Percentiles rank a stretch among this genome's conserved stretches.
phyloP scores from a whole-genome alignment of 2,888 invertebrate species.

The Cactoblastis cactorum region DNA sequence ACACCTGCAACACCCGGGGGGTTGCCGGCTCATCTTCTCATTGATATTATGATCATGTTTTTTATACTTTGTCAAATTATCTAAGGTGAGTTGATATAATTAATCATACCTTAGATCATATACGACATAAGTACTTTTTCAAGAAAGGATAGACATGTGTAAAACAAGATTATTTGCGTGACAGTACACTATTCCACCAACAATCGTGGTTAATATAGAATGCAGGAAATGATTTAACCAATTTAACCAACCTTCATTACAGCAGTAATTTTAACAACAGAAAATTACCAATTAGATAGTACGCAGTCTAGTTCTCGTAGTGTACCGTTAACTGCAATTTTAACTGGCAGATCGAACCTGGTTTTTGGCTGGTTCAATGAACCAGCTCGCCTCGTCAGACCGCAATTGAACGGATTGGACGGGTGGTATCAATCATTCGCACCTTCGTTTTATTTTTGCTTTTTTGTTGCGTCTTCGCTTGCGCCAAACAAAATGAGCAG shows the following conservation, averaged over 20 bases:
- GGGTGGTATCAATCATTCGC: conserved; percentile 11
- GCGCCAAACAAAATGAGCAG: too few relatives aligned
- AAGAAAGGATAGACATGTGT: too few relatives aligned
- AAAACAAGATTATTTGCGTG: too few relatives aligned
- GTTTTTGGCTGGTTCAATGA: conserved; percentile 53
- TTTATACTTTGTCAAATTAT: too few relatives aligned
- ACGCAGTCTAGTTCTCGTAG: conserved; percentile 42
- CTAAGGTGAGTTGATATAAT: too few relatives aligned
- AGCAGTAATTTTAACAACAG: conserved; percentile 1
- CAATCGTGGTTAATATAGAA: not conserved
- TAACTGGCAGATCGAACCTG: conserved; percentile 35
- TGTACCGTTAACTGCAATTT: conserved; percentile 50
- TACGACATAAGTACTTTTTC: too few relatives aligned
- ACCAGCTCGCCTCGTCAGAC: conserved; percentile 19
- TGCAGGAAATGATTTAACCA: not conserved
- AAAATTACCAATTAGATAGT: conserved; percentile 22
- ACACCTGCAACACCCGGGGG: too few relatives aligned
- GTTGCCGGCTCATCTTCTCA: too few relatives aligned
- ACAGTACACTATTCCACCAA: not conserved
- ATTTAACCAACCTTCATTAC: not conserved
- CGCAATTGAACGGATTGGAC: conserved; percentile 11
- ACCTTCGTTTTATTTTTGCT: conserved; percentile 4
- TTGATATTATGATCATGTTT: too few relatives aligned
- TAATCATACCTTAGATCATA: too few relatives aligned
- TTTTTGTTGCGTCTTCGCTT: not conserved